phyloP scores from a whole-genome alignment of 2,797 vertebrate species.

The Pterois miles region DNA sequence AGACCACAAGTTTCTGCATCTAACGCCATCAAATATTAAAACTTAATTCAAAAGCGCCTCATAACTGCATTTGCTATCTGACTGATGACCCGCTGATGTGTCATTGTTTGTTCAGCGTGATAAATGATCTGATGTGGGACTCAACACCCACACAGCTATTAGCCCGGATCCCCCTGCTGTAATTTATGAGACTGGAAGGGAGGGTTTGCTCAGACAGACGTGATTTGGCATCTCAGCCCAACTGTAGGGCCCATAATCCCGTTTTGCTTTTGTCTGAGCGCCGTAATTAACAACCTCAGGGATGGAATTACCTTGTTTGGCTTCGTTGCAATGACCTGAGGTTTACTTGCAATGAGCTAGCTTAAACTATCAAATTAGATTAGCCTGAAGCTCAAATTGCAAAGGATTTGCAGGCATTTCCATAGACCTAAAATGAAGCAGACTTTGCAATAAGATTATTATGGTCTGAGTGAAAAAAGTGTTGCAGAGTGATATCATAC shows the following conservation, averaged over 20 bases:
- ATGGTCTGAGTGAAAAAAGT: background rate
- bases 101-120: slow-evolving; percentile 29
- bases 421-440: background rate
- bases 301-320: slow-evolving; percentile 55
- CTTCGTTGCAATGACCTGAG: slow-evolving; percentile 36
- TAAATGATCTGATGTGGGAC: slow-evolving; percentile 30
- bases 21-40: background rate
- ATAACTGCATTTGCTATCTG: background rate
- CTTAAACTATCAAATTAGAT: slow-evolving; percentile 41
- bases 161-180: slow-evolving; percentile 20
- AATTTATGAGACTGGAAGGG: slow-evolving; percentile 15
- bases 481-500: background rate
- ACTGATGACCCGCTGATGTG: background rate
- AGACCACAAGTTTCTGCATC: slow-evolving; percentile 35
- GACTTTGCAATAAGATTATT: background rate
- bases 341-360: slow-evolving; percentile 13
- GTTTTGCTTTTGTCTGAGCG: slow-evolving; percentile 33
- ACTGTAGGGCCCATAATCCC: slow-evolving; percentile 35
- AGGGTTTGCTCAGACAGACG: slow-evolving; percentile 24
- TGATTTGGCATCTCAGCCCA: slow-evolving; percentile 53
- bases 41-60: background rate
- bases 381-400: slow-evolving; percentile 12
- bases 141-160: slow-evolving; percentile 32
- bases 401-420: slow-evolving; percentile 26
- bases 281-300: slow-evolving; percentile 61